Evolutionary conservation across 2,113 vertebrate genomes (phyloP), one percentile per base, ranked within the genome.

Genomic region (Nannospalax galili): DNA sequence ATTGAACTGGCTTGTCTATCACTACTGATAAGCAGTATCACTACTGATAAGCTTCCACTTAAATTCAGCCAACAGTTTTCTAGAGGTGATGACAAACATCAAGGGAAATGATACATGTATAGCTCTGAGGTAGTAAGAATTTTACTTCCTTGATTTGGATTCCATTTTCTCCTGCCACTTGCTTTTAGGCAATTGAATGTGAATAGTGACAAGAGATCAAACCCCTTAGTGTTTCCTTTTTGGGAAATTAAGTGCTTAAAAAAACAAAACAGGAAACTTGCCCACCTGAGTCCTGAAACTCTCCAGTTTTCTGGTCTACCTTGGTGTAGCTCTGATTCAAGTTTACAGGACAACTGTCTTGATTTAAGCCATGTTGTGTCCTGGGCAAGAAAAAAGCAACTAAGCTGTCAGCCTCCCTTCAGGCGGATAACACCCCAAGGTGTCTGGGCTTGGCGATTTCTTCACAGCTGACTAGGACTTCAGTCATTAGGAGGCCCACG

Each of bases 1-100:
- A 90, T 91, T 96, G 96, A 98, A 95, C 84, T 67, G 96, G 95
- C 67, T 97, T 95, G 92, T 97, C 97, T 97, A 98, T 95, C 77
- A 69, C 30, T 93, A 48, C 96, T 93, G 96, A 79, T 95, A 98
- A 97, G 94, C 95, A n/a, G n/a, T 97, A 96, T 95, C 77, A 69
- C 30, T 93, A 48, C 96, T 93, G 96, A 79, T 95, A 98, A 97
- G 94, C 95, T 22, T 79, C 94, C 97, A 84, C 97, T 93, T 97
- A 93, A 74, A 93, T 10, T 74, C 94, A 42, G 97, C 90, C 96
- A 88, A 37, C 96, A 96, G 88, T 97, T 96, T 28, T 79, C 32
- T 0, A 88, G 60, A 28, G 93, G 97, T 96, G 88, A 28, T 10
- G 81, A 48, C 17, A 75, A 73, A 64, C 42, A 62, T 69, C 9